phyloP scores from a whole-genome alignment of 2,888 invertebrate species.

The Drosophila kambysellisi region DNA sequence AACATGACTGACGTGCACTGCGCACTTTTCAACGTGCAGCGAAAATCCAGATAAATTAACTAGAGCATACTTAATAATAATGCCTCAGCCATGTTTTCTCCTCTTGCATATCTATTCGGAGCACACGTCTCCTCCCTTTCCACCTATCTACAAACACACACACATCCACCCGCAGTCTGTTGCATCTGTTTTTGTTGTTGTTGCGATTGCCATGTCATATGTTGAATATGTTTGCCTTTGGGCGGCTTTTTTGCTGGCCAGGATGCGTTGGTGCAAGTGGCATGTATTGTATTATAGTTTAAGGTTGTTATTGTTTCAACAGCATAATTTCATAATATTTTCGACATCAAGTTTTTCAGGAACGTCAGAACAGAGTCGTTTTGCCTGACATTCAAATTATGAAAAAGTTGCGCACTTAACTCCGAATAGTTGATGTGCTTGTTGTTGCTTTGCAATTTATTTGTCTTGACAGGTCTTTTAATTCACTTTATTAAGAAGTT shows the following conservation, averaged over 20 bases:
- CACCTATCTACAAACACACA: neutral
- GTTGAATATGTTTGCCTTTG: constrained; percentile 39
- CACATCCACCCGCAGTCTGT: constrained; percentile 21
- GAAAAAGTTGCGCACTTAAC: constrained; percentile 43
- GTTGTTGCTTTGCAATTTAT: constrained; percentile 9
- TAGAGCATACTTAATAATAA: constrained; percentile 65
- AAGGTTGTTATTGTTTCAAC: constrained; percentile 46
- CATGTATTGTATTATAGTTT: constrained; percentile 39
- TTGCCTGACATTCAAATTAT: constrained; percentile 46
- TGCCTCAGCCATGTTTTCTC: constrained; percentile 12
- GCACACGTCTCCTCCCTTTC: neutral
- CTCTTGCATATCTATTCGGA: constrained; percentile 23
- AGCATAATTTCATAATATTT: constrained; percentile 49
- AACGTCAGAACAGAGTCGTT: constrained; percentile 19
- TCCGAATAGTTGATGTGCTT: constrained; percentile 24
- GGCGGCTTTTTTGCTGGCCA: constrained; percentile 15
- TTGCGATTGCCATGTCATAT: constrained; percentile 33
- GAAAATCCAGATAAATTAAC: constrained; percentile 63
- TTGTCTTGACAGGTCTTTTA: constrained; percentile 15
- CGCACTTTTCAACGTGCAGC: constrained; percentile 19
- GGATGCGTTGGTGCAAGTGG: constrained; percentile 34
- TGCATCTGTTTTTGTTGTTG: constrained; percentile 11
- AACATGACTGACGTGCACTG: constrained; percentile 35
- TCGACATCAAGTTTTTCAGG: constrained; percentile 38
- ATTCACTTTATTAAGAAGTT: constrained; percentile 39